Evolutionary conservation across 1,140 invertebrate genomes (phyloP), one percentile per base, ranked within the genome.

Genomic region (Aphis craccivora): DNA sequence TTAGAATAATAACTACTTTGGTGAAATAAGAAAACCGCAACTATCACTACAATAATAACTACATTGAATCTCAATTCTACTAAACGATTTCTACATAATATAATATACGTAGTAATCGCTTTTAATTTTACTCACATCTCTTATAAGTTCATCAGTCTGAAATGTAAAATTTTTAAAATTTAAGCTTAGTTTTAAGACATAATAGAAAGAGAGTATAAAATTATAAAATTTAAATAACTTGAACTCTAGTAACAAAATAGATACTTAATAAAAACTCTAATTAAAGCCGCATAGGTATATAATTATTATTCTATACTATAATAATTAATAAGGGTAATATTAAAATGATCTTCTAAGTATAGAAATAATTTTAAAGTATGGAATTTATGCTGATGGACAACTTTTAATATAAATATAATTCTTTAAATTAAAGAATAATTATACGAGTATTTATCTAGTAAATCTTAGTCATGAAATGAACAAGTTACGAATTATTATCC

Each of bases 141-240:
- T 88, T 90, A 94, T 94, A 87, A 94, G 67, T 93, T 94, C 91
- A 91, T 94, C 94, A 40, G 94, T 94, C 94, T 94, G 94, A 94
- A 94, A 94, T 93, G 90, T 48, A 94, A 94, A 93, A 93, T 18
- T 93, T 51, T 7, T 84, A 92, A 92, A 51, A 40, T 25, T 48
- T 35, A 37, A 76, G 60, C 14, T 76, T 76, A 76, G n/a, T 92
- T 84, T 48, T 83, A 35, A 91, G 43, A 35, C n/a, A 90, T 67
- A n/a, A 40, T 43, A 55, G 18, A 53, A 89, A 55, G 2, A 45
- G 45, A 51, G 18, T n/a, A 76, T 22, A 53, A 67, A 67, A 67
- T 14, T 14, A 67, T 76, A 76, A 76, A 18, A 76, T n/a, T 76
- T 76, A n/a, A 76, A 76, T 76, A 18, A 76, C 30, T 30, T 11